phyloP scores from a whole-genome alignment of 2,797 vertebrate genomes.

The Lacerta bilineata region DNA sequence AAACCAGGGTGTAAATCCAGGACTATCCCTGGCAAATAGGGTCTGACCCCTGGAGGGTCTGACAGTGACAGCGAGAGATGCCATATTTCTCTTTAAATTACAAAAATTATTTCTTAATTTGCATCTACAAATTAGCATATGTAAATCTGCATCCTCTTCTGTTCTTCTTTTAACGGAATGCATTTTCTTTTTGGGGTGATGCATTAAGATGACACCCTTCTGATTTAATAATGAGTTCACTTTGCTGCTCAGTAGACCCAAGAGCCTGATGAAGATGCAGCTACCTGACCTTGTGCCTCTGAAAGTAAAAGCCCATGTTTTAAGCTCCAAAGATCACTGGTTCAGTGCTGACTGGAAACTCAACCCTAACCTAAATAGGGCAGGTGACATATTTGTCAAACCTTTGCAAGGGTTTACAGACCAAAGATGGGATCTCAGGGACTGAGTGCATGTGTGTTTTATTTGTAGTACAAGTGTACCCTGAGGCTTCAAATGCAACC shows the following conservation, averaged over 20 bases:
- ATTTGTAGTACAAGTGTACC: not conserved
- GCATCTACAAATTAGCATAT: too few relatives aligned
- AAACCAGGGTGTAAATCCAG: too few relatives aligned
- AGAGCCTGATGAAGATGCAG: not conserved
- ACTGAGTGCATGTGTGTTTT: not conserved
- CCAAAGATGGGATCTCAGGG: conserved; percentile 1
- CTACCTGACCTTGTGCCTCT: not conserved
- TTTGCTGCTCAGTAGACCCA: not conserved
- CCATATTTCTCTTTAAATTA: too few relatives aligned
- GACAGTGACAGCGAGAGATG: too few relatives aligned
- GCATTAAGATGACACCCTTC: too few relatives aligned
- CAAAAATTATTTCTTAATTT: too few relatives aligned
- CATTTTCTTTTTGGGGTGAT: too few relatives aligned
- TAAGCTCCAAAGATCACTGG: conserved; percentile 6
- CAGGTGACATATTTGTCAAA: conserved; percentile 35
- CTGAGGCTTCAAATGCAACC: not conserved
- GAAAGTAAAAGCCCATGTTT: not conserved
- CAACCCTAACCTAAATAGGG: not conserved
- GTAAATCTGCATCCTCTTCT: too few relatives aligned
- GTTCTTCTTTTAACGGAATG: too few relatives aligned
- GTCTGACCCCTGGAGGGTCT: too few relatives aligned
- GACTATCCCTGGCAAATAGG: too few relatives aligned
- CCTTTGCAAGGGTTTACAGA: not conserved
- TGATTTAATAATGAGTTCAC: not conserved
- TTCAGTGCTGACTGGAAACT: conserved; percentile 1